A percentile compares a stretch with the other conserved stretches of the same genome.
phyloP scores from a whole-genome alignment of 2,888 invertebrate species.

The Lasioglossum malachurum region DNA sequence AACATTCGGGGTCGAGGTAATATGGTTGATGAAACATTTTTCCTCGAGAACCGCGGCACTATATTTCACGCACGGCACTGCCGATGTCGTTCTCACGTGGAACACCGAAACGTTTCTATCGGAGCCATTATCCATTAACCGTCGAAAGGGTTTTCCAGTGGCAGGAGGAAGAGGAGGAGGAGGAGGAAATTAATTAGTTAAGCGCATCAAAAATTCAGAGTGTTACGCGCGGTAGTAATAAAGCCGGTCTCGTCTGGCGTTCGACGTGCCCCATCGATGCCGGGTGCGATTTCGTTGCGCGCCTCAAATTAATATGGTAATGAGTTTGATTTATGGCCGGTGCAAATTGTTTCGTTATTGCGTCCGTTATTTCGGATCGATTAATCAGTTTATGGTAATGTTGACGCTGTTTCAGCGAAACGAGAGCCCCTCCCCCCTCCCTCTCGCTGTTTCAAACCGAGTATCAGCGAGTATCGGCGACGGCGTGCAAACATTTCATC shows the following conservation, averaged over 20 bases:
- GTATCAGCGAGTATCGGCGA: not conserved
- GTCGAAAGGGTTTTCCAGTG: not conserved
- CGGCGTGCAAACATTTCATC: slow-evolving; percentile 14
- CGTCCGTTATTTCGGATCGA: slow-evolving; percentile 51
- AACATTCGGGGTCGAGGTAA: not conserved
- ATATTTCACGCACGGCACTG: not conserved
- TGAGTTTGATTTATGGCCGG: slow-evolving; percentile 52
- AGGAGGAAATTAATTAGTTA: slow-evolving; percentile 44
- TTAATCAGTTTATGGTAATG: slow-evolving; percentile 68
- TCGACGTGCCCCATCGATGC: slow-evolving; percentile 10
- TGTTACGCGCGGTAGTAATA: slow-evolving; percentile 5
- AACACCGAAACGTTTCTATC: not conserved
- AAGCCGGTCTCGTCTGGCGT: slow-evolving; percentile 16
- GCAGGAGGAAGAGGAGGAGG: not conserved
- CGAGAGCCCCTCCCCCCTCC: not conserved
- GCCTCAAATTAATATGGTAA: slow-evolving; percentile 69
- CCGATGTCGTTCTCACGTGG: not conserved
- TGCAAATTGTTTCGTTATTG: slow-evolving; percentile 68
- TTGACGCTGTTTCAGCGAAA: slow-evolving; percentile 23
- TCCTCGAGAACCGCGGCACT: not conserved
- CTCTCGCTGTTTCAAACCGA: not conserved
- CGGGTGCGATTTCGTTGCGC: slow-evolving; percentile 14
- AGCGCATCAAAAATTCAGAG: slow-evolving; percentile 43
- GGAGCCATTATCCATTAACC: not conserved
- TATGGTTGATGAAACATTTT: not conserved